These are phyloP conservation scores for Sphecodes monilicornis DNA, from an alignment of 2,888 invertebrate species.

Conservation along the genomic window DNA sequence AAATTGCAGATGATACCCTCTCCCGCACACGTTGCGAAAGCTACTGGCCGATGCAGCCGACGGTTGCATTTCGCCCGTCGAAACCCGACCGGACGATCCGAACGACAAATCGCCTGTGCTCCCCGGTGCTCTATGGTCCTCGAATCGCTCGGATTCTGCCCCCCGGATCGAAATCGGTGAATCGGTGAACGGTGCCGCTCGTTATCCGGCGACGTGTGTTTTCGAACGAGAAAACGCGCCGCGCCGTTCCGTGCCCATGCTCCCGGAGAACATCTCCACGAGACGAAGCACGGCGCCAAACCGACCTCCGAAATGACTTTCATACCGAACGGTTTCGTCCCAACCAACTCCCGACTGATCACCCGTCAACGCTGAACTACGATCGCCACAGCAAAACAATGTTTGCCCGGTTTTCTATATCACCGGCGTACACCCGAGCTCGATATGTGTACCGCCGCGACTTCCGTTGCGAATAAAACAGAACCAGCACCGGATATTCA, in stretches of 20 bases:
- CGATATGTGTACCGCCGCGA: background rate
- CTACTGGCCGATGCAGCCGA: conserved; percentile 35
- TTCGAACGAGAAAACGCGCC: conserved; percentile 24
- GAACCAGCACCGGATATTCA: background rate
- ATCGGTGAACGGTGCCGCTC: conserved; percentile 39
- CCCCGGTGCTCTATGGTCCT: conserved; percentile 35
- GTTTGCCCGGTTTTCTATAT: background rate
- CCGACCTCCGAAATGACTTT: background rate
- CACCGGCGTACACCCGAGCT: background rate
- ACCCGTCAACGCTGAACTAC: background rate
- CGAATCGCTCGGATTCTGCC: conserved; percentile 50
- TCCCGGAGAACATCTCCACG: conserved; percentile 12
- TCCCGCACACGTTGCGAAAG: background rate
- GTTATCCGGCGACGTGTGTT: conserved; percentile 38
- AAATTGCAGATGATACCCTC: conserved; percentile 69
- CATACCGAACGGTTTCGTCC: background rate
- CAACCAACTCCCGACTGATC: background rate
- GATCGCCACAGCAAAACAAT: background rate
- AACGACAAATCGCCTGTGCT: conserved; percentile 69
- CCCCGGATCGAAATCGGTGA: conserved; percentile 10
- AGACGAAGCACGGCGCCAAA: background rate
- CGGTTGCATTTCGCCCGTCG: conserved; percentile 63
- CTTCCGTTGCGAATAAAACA: background rate
- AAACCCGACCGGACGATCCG: conserved; percentile 53
- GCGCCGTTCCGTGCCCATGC: background rate